Evolutionary conservation across 2,888 invertebrate species (phyloP).

Genomic region (Pheosia tremula): DNA sequence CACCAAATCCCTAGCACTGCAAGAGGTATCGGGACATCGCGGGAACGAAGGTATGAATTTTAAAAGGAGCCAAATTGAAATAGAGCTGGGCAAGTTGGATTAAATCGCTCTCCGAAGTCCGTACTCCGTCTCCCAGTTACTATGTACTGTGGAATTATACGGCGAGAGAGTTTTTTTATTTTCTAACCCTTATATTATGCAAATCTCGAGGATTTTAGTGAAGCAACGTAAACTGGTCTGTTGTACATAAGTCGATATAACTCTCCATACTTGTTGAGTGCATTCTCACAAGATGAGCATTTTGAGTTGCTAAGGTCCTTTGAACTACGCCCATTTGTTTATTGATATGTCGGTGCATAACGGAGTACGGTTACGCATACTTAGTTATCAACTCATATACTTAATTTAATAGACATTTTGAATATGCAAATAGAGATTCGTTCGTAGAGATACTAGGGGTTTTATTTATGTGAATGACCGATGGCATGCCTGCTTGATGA

Average conservation of each 20-base stretch:
- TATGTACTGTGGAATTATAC: slow-evolving; percentile 15
- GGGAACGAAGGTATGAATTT: slow-evolving; percentile 47
- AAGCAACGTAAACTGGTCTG: background rate
- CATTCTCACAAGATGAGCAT: too few species aligned
- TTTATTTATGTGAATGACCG: too few species aligned
- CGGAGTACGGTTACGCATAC: too few species aligned
- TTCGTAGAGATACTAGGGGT: too few species aligned
- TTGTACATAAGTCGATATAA: background rate
- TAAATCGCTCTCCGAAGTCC: slow-evolving; percentile 22
- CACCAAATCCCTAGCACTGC: slow-evolving; percentile 19
- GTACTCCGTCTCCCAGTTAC: slow-evolving; percentile 20
- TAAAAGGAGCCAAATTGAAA: slow-evolving; percentile 51
- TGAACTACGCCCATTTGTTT: too few species aligned
- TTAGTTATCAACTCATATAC: too few species aligned
- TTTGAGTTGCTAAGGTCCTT: too few species aligned
- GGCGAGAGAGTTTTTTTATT: slow-evolving; percentile 9
- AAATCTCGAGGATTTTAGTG: slow-evolving; percentile 10
- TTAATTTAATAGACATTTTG: too few species aligned
- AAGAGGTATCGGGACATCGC: slow-evolving; percentile 27
- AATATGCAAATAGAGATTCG: too few species aligned
- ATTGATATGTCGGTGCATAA: too few species aligned
- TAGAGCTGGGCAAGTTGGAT: slow-evolving; percentile 28
- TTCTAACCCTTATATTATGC: slow-evolving; percentile 12
- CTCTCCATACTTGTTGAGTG: too few species aligned
- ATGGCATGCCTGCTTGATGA: too few species aligned